phyloP scores from a whole-genome alignment of 2,113 vertebrate species.

The Sciurus niger region DNA sequence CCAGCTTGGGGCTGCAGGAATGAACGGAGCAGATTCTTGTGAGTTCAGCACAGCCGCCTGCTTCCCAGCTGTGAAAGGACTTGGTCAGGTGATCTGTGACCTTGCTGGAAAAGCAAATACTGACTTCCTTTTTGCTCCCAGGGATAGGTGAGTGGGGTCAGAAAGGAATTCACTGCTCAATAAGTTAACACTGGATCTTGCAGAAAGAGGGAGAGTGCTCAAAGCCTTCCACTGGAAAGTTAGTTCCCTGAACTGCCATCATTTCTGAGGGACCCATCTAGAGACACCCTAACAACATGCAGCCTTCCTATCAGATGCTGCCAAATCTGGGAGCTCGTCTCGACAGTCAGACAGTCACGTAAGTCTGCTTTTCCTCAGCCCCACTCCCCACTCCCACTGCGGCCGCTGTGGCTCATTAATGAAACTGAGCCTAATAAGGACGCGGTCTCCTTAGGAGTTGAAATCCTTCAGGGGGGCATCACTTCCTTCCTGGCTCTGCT shows the following conservation, averaged over 20 bases:
- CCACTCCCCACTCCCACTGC: background rate
- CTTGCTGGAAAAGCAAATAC: conserved; percentile 88
- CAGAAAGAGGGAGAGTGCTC: background rate
- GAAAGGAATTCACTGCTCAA: conserved; percentile 66
- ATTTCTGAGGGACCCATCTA: background rate
- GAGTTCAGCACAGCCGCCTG: conserved; percentile 51
- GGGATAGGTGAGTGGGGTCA: conserved; percentile 70
- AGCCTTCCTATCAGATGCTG: background rate
- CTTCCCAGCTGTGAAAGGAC: conserved; percentile 80
- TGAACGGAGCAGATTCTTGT: rapidly evolving
- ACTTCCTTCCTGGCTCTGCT: background rate
- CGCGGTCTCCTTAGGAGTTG: background rate
- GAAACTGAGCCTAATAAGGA: background rate
- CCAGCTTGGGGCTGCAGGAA: background rate
- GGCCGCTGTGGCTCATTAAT: background rate
- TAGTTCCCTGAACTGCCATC: background rate
- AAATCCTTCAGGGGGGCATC: background rate
- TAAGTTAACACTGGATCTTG: conserved; percentile 25
- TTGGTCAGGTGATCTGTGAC: conserved; percentile 88
- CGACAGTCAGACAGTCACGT: background rate
- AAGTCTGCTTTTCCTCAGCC: background rate
- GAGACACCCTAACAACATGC: background rate
- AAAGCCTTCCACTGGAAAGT: background rate
- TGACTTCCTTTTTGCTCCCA: conserved; percentile 67
- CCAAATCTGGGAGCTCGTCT: background rate